A percentile compares a stretch with the other conserved stretches of the same genome.
These are phyloP conservation scores for Leuciscus waleckii DNA, from an alignment of 2,797 vertebrate species.

Conservation along the genomic window DNA sequence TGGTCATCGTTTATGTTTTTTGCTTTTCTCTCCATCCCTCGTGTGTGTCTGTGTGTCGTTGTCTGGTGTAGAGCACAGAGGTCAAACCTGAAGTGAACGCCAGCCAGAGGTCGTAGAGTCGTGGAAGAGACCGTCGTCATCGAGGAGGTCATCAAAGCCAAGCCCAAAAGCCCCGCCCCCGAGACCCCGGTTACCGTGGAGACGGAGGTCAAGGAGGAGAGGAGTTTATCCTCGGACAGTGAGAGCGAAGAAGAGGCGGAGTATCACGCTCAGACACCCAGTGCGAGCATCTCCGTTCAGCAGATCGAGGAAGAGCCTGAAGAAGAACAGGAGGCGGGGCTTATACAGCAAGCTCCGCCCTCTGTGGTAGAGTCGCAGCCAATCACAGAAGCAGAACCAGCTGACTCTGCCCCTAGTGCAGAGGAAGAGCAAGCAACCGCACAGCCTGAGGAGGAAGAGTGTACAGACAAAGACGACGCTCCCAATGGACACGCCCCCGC, in stretches of 20 bases:
- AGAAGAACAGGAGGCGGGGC: conserved; percentile 74
- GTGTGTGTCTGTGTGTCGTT: conserved; percentile 53
- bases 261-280: conserved; percentile 83
- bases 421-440: conserved; percentile 55
- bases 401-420: conserved; percentile 25
- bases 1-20: conserved; percentile 81
- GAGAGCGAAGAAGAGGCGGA: conserved; percentile 91
- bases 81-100: conserved; percentile 82
- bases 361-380: conserved; percentile 6
- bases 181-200: conserved; percentile 33
- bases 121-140: conserved; percentile 88
- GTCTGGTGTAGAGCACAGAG: conserved; percentile 85
- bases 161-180: conserved; percentile 72
- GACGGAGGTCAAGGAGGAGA: conserved; percentile 48
- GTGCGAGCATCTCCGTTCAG: conserved; percentile 75
- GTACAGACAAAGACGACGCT: conserved; percentile 65
- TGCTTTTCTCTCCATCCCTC: conserved; percentile 77
- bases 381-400: conserved; percentile 12
- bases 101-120: conserved; percentile 91
- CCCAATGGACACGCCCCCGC: conserved; percentile 67
- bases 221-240: conserved; percentile 82
- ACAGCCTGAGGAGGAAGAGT: conserved; percentile 55
- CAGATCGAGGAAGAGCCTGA: conserved; percentile 86
- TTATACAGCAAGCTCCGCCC: conserved; percentile 37
- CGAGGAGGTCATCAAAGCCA: conserved; percentile 84